These are phyloP conservation scores for Coracopsis vasa DNA, from an alignment of 2,113 vertebrate species.

Conservation along the genomic window DNA sequence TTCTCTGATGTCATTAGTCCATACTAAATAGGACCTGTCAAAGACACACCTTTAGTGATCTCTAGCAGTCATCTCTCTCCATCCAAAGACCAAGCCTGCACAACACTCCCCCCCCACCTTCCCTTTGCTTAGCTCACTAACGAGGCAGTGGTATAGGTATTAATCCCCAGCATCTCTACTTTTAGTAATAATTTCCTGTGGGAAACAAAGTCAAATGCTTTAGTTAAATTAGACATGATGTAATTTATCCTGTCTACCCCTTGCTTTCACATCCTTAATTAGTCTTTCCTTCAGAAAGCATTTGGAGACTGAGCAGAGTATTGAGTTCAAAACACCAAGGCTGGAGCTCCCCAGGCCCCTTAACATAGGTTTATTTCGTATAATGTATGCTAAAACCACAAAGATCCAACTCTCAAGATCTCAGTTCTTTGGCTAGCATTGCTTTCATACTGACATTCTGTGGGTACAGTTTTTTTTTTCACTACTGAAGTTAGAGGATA, in stretches of 20 bases:
- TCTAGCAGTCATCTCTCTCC: background rate
- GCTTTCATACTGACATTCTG: background rate
- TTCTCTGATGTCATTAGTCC: background rate
- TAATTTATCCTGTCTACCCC: background rate
- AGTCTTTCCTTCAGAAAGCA: background rate
- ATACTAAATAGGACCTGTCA: background rate
- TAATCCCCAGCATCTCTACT: background rate
- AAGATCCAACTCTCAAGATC: background rate
- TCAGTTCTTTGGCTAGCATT: background rate
- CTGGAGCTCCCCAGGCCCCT: background rate
- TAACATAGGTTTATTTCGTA: rapidly evolving
- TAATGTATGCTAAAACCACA: background rate
- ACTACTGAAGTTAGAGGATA: background rate
- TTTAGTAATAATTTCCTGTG: background rate
- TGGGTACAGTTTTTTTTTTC: rapidly evolving
- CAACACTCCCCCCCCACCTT: rapidly evolving
- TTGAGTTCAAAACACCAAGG: background rate
- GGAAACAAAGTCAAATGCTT: background rate
- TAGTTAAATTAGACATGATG: background rate
- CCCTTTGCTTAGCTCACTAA: background rate
- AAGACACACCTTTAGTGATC: background rate
- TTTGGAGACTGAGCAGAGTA: background rate
- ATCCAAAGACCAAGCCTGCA: background rate
- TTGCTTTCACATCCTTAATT: background rate
- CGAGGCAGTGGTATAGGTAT: background rate